phyloP scores from a whole-genome alignment of 1,140 invertebrate genomes.

The Euwallacea similis region DNA sequence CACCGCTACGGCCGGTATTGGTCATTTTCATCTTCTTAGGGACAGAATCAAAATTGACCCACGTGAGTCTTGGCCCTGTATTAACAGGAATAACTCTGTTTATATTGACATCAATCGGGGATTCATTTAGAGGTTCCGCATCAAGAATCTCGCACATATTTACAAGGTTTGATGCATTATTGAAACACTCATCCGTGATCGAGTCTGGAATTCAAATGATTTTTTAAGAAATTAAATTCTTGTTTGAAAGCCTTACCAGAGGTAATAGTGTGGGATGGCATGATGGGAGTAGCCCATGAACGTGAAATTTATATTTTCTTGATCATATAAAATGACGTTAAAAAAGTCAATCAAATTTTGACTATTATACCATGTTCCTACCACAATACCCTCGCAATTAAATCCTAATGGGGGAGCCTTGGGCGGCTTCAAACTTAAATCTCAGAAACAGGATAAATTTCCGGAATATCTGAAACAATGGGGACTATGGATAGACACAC shows the following conservation, averaged over 20 bases:
- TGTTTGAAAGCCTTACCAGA: not conserved
- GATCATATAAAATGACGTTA: too few species aligned
- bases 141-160: constrained; percentile 21
- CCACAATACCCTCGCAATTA: too few species aligned
- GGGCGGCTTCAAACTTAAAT: too few species aligned
- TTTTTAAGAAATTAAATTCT: not conserved
- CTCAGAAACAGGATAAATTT: too few species aligned
- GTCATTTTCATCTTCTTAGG: constrained; percentile 64
- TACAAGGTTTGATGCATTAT: not conserved
- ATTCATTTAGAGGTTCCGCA: constrained; percentile 46
- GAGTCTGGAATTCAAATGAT: not conserved
- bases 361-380: too few species aligned
- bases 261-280: constrained; percentile 8
- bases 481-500: too few species aligned
- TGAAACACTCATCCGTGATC: not conserved
- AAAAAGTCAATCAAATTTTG: too few species aligned
- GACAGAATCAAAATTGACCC: constrained; percentile 58
- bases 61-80: constrained; percentile 55
- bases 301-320: too few species aligned
- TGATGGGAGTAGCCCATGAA: not conserved
- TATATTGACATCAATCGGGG: constrained; percentile 62
- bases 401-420: too few species aligned
- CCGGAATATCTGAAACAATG: too few species aligned
- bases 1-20: constrained; percentile 62
- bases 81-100: constrained; percentile 53